Evolutionary conservation across 2,888 invertebrate species (phyloP).

Genomic region (Sphinx pinastri): DNA sequence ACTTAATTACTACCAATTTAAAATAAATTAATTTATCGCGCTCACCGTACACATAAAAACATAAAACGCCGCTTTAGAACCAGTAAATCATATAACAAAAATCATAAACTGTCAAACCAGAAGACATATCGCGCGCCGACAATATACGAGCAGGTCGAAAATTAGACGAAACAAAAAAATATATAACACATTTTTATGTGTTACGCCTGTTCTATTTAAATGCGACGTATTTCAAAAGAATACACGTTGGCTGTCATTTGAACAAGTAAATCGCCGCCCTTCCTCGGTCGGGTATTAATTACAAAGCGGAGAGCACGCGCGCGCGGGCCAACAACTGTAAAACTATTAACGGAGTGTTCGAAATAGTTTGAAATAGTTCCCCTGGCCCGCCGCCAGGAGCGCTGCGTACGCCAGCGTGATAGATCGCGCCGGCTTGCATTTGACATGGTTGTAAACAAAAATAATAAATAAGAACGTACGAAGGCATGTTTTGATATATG

Average conservation of each 20-base stretch:
- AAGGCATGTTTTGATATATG: conserved; percentile 65
- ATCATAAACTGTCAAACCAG: conserved; percentile 45
- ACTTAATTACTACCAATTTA: conserved; percentile 39
- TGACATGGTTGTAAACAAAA: conserved; percentile 77
- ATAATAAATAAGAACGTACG: conserved; percentile 68
- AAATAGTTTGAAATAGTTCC: conserved; percentile 76
- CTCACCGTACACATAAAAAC: conserved; percentile 30
- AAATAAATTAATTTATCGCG: conserved; percentile 33
- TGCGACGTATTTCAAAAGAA: conserved; percentile 48
- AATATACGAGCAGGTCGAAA: conserved; percentile 35
- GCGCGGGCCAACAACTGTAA: conserved; percentile 60
- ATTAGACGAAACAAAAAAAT: conserved; percentile 37
- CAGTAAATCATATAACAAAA: conserved; percentile 48
- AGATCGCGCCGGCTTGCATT: conserved; percentile 69
- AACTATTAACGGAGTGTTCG: conserved; percentile 71
- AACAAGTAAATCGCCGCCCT: conserved; percentile 54
- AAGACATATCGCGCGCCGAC: conserved; percentile 42
- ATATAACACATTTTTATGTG: conserved; percentile 42
- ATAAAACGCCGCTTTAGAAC: conserved; percentile 42
- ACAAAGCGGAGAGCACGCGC: conserved; percentile 64
- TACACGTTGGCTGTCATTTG: conserved; percentile 51
- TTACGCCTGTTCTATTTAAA: conserved; percentile 49
- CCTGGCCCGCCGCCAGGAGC: conserved; percentile 72
- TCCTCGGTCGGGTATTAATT: conserved; percentile 63
- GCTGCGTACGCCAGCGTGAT: conserved; percentile 54